These are phyloP conservation scores for Tetragonula carbonaria DNA, from an alignment of 2,888 invertebrate genomes.

Conservation along the genomic window DNA sequence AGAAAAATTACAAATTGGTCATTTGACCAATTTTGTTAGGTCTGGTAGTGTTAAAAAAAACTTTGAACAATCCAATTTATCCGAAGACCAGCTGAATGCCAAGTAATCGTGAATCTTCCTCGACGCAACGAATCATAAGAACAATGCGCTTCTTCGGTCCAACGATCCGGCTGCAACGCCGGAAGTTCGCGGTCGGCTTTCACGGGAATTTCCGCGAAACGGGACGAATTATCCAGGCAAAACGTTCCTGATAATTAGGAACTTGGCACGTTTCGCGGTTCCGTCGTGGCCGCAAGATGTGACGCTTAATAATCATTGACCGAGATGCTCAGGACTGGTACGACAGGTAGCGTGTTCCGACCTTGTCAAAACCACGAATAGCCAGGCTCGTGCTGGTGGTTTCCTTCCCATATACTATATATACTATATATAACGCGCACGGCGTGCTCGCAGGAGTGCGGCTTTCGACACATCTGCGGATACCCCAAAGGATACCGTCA, in stretches of 20 bases:
- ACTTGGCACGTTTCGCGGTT: conserved; percentile 47
- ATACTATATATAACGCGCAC: neutral
- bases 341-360: conserved; percentile 62
- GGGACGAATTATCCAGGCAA: neutral
- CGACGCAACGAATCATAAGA: neutral
- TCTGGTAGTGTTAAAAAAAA: too few relatives aligned
- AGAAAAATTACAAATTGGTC: too few relatives aligned
- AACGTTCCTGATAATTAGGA: conserved; percentile 35
- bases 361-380: conserved; percentile 78
- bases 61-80: neutral
- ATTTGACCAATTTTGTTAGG: too few relatives aligned
- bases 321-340: conserved; percentile 36
- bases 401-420: conserved; percentile 46
- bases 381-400: conserved; percentile 64
- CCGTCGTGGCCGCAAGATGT: conserved; percentile 53
- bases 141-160: neutral
- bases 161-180: neutral
- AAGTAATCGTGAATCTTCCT: neutral
- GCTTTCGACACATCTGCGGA: conserved; percentile 73
- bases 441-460: conserved; percentile 65
- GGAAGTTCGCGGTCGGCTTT: neutral
- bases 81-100: neutral
- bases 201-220: conserved; percentile 19
- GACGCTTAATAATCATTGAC: conserved; percentile 62
- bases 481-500: conserved; percentile 69